These are phyloP conservation scores for Hydroisotoma schaefferi DNA, from an alignment of 2,888 invertebrate species.

Conservation along the genomic window DNA sequence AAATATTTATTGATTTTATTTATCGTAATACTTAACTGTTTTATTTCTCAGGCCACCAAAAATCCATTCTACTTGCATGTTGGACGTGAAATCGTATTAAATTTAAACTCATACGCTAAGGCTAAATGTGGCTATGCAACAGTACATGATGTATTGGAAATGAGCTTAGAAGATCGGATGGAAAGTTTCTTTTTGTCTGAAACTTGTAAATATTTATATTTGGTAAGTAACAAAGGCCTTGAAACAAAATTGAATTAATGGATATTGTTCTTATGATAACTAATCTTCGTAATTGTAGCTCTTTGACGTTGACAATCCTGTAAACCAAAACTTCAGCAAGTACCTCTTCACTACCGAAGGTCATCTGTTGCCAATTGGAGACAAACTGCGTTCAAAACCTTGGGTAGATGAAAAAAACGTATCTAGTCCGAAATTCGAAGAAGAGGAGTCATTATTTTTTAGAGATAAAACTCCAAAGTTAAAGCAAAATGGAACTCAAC, in stretches of 20 bases:
- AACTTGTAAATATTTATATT: slow-evolving; percentile 63
- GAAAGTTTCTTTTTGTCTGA: slow-evolving; percentile 65
- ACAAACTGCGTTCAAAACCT: slow-evolving; percentile 48
- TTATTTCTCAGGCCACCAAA: slow-evolving; percentile 56
- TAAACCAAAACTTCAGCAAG: slow-evolving; percentile 57
- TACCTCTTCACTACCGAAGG: slow-evolving; percentile 63
- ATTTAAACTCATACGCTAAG: slow-evolving; percentile 56
- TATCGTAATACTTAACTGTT: neutral
- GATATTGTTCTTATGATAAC: slow-evolving; percentile 9
- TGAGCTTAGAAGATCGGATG: slow-evolving; percentile 62
- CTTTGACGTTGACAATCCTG: slow-evolving; percentile 61
- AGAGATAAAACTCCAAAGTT: slow-evolving; percentile 37
- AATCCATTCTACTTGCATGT: slow-evolving; percentile 65
- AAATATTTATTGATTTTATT: neutral
- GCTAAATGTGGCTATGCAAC: slow-evolving; percentile 64
- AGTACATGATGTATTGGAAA: slow-evolving; percentile 61
- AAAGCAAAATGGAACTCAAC: slow-evolving; percentile 47
- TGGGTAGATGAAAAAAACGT: slow-evolving; percentile 44
- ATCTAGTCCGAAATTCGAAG: slow-evolving; percentile 22
- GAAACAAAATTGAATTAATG: neutral
- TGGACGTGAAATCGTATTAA: slow-evolving; percentile 59
- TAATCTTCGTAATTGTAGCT: slow-evolving; percentile 57
- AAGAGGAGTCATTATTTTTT: slow-evolving; percentile 41
- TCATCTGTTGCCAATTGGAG: slow-evolving; percentile 57
- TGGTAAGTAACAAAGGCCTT: slow-evolving; percentile 55